Evolutionary conservation across 2,113 vertebrate species (phyloP).

Genomic region (Indri indri): DNA sequence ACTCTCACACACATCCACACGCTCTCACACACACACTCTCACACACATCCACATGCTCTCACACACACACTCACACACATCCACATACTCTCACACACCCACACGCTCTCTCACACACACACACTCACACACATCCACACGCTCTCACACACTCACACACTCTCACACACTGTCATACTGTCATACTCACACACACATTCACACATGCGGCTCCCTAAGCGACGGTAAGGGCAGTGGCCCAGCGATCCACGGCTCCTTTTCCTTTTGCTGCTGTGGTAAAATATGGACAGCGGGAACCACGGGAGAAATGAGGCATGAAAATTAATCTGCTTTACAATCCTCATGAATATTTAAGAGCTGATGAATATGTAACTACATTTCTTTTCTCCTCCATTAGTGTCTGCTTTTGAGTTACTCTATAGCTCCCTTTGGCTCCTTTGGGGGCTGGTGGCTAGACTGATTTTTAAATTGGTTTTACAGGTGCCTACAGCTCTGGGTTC

Average conservation of each 20-base stretch:
- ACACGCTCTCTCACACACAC: accelerated
- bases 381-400: conserved; percentile 77
- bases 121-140: accelerated
- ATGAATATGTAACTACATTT: conserved; percentile 83
- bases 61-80: no score
- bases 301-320: conserved; percentile 84
- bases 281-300: conserved; percentile 75
- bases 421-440: conserved; percentile 68
- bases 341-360: conserved; percentile 85
- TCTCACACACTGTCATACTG: no score
- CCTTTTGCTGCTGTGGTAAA: conserved; percentile 64
- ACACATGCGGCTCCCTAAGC: neutral
- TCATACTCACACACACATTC: no score
- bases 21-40: no score
- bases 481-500: conserved; percentile 33
- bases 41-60: no score
- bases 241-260: conserved; percentile 45
- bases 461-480: conserved; percentile 70
- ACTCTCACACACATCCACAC: no score
- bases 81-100: no score
- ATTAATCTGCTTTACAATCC: conserved; percentile 83
- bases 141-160: no score
- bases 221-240: conserved; percentile 16
- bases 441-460: conserved; percentile 71
- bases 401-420: conserved; percentile 70